phyloP scores from a whole-genome alignment of 2,888 invertebrate genomes.

The Eretmocerus hayati region DNA sequence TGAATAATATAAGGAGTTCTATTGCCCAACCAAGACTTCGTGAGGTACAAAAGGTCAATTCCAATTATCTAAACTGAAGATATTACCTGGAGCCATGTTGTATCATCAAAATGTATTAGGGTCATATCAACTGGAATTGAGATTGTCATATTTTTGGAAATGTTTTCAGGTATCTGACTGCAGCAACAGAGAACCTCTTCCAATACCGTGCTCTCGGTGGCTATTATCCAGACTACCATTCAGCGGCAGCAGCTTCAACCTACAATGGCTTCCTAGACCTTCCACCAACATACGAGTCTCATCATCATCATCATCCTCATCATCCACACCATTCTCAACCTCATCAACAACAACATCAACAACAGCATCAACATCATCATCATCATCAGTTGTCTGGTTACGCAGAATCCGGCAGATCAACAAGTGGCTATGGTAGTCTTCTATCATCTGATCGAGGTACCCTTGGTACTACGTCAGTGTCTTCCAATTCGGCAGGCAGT shows the following conservation, averaged over 20 bases:
- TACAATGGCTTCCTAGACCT: slow-evolving; percentile 79
- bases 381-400: slow-evolving; percentile 25
- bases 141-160: too few relatives aligned
- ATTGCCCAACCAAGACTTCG: too few relatives aligned
- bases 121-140: too few relatives aligned
- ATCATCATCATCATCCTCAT: slow-evolving; percentile 47
- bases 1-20: too few relatives aligned
- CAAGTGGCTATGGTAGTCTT: slow-evolving; percentile 3
- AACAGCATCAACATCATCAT: slow-evolving; percentile 49
- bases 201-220: slow-evolving; percentile 82
- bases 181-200: slow-evolving; percentile 73
- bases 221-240: slow-evolving; percentile 72
- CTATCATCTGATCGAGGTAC: slow-evolving; percentile 42
- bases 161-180: slow-evolving; percentile 57
- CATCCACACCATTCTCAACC: slow-evolving; percentile 29
- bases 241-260: slow-evolving; percentile 47
- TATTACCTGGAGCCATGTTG: too few relatives aligned
- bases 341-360: slow-evolving; percentile 18
- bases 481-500: slow-evolving; percentile 57
- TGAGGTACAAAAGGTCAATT: too few relatives aligned
- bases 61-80: too few relatives aligned
- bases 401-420: not conserved
- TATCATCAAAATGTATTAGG: too few relatives aligned
- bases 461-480: slow-evolving; percentile 51
- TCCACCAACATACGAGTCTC: slow-evolving; percentile 58